These are phyloP conservation scores for Epizoanthus rinbou DNA, from an alignment of 92 coral and sea anemone species.

Conservation along the genomic window DNA sequence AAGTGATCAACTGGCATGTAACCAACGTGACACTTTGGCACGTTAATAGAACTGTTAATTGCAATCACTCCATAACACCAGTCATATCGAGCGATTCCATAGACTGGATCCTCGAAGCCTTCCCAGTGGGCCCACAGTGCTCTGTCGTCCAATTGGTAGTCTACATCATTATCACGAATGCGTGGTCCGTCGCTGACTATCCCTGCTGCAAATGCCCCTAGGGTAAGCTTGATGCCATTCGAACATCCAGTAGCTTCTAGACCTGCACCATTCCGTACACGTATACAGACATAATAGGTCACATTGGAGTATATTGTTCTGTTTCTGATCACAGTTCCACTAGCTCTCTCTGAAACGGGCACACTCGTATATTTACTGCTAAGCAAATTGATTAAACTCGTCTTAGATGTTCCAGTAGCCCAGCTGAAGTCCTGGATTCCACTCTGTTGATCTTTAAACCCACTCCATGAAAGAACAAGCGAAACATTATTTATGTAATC, in stretches of 20 bases:
- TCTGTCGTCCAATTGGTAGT: conserved; percentile 90
- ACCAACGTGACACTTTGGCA: conserved; percentile 64
- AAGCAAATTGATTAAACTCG: conserved; percentile 26
- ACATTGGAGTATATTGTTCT: conserved; percentile 73
- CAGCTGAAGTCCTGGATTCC: conserved; percentile 77
- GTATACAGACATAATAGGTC: conserved; percentile 82
- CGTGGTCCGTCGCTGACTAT: conserved; percentile 85
- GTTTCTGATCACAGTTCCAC: conserved; percentile 75
- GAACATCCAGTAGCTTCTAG: conserved; percentile 85
- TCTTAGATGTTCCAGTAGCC: conserved; percentile 70
- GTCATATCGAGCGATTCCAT: conserved; percentile 71
- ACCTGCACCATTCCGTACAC: conserved; percentile 93
- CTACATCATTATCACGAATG: conserved; percentile 61
- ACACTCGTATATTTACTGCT: conserved; percentile 59
- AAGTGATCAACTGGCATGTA: conserved; percentile 57
- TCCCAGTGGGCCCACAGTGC: conserved; percentile 97
- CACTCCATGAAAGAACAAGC: conserved; percentile 88
- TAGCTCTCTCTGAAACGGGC: conserved; percentile 60
- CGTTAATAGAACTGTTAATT: conserved; percentile 37
- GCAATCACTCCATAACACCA: conserved; percentile 86
- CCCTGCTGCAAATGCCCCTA: conserved; percentile 91
- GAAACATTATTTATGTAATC: conserved; percentile 74
- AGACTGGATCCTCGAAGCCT: conserved; percentile 93
- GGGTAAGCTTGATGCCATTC: conserved; percentile 58
- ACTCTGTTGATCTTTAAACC: conserved; percentile 84